Conservation (phyloP, 92 coral and sea anemone species). For the Zoanthus solanderi region DNA sequence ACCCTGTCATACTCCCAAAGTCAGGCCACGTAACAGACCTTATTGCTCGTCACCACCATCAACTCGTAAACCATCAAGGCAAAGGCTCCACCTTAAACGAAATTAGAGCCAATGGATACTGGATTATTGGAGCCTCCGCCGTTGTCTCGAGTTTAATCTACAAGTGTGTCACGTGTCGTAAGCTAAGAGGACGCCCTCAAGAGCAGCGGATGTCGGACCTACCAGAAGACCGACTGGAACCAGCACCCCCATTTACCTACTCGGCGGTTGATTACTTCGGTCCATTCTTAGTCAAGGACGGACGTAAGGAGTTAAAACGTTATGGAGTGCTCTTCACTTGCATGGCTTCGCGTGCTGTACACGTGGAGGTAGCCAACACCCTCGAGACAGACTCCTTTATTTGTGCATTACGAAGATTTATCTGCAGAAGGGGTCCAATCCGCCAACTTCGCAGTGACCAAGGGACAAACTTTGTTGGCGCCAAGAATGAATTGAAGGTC, state of each 20-base stretch:
- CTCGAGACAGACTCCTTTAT: conserved; percentile 20
- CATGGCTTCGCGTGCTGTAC: background rate
- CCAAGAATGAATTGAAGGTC: conserved; percentile 16
- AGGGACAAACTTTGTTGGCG: conserved; percentile 40
- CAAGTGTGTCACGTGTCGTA: background rate
- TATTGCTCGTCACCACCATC: background rate
- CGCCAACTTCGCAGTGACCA: conserved; percentile 46
- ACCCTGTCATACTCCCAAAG: background rate
- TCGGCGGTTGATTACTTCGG: conserved; percentile 19
- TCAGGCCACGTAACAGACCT: conserved; percentile 18
- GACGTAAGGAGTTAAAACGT: background rate
- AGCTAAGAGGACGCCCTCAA: background rate
- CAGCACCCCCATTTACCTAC: conserved; percentile 17
- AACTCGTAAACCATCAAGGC: conserved; percentile 11
- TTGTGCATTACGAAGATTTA: conserved; percentile 25
- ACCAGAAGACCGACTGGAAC: conserved; percentile 16
- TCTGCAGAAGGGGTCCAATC: conserved; percentile 27
- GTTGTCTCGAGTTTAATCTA: background rate
- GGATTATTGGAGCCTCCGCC: conserved; percentile 17
- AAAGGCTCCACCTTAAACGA: conserved; percentile 11
- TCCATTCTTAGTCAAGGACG: conserved; percentile 4
- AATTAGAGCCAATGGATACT: conserved; percentile 24
- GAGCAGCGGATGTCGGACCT: conserved; percentile 22
- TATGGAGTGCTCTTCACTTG: background rate
- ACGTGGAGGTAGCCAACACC: background rate